A percentile compares a stretch with the other conserved stretches of the same genome.
phyloP scores from a whole-genome alignment of 2,888 invertebrate genomes.

The Prostheceraeus crozeri region DNA sequence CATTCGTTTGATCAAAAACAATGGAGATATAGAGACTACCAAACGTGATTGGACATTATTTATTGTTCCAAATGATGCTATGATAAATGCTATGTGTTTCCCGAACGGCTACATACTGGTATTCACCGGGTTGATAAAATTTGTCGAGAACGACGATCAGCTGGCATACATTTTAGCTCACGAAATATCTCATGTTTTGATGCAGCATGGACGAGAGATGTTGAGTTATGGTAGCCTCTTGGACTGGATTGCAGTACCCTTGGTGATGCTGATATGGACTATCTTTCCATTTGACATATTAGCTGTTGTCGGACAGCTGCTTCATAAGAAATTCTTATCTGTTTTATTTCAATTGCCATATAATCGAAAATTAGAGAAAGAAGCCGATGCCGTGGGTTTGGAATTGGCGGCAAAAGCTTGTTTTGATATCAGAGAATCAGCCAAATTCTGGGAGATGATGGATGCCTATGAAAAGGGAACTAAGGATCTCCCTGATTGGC shows the following conservation, averaged over 20 bases:
- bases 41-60: background rate
- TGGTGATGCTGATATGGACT: background rate
- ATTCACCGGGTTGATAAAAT: slow-evolving; percentile 60
- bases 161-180: slow-evolving; percentile 62
- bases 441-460: slow-evolving; percentile 62
- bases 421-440: slow-evolving; percentile 61
- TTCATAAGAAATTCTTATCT: slow-evolving; percentile 44
- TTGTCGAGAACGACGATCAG: slow-evolving; percentile 59
- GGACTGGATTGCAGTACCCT: background rate
- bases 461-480: slow-evolving; percentile 44
- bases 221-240: slow-evolving; percentile 13
- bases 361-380: slow-evolving; percentile 60
- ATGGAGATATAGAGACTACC: background rate
- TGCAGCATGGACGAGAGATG: slow-evolving; percentile 60
- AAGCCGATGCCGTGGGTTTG: slow-evolving; percentile 63
- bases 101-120: slow-evolving; percentile 63
- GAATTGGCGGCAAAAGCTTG: slow-evolving; percentile 62
- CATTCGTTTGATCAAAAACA: background rate
- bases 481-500: background rate
- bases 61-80: background rate
- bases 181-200: slow-evolving; percentile 63
- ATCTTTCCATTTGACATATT: background rate
- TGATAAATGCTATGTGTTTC: slow-evolving; percentile 40
- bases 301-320: slow-evolving; percentile 17
- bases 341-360: slow-evolving; percentile 60